These are phyloP conservation scores for Formica aserva DNA, from an alignment of 2,888 invertebrate species.

Conservation along the genomic window DNA sequence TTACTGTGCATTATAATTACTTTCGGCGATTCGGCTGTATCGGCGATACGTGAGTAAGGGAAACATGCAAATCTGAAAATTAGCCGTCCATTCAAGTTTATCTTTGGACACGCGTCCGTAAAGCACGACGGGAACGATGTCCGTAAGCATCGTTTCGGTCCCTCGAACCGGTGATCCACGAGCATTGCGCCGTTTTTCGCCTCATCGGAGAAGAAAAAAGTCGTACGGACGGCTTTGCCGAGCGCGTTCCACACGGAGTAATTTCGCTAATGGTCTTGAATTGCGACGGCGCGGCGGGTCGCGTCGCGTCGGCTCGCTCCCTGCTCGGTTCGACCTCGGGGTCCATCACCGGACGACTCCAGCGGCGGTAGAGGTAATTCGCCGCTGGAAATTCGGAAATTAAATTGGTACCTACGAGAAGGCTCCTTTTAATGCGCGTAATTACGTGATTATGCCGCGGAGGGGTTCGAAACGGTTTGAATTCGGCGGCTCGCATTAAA, in stretches of 20 bases:
- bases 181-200: slow-evolving; percentile 66
- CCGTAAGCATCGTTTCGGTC: slow-evolving; percentile 18
- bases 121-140: slow-evolving; percentile 18
- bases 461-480: slow-evolving; percentile 66
- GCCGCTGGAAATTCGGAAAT: slow-evolving; percentile 81
- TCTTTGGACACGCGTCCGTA: slow-evolving; percentile 6
- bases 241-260: slow-evolving; percentile 78
- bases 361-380: slow-evolving; percentile 78
- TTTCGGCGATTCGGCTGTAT: too few species aligned
- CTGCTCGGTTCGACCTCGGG: slow-evolving; percentile 38
- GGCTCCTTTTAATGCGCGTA: slow-evolving; percentile 80
- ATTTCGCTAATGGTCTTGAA: slow-evolving; percentile 84
- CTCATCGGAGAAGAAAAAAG: slow-evolving; percentile 73
- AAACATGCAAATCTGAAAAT: slow-evolving; percentile 35
- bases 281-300: slow-evolving; percentile 69
- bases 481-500: slow-evolving; percentile 60
- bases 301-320: slow-evolving; percentile 54
- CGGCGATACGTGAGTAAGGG: neutral
- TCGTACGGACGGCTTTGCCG: slow-evolving; percentile 60
- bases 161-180: slow-evolving; percentile 32
- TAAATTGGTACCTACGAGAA: slow-evolving; percentile 81
- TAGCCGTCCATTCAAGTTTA: slow-evolving; percentile 14
- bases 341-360: slow-evolving; percentile 51
- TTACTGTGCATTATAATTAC: neutral
- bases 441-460: slow-evolving; percentile 79